Conservation (phyloP, 2,113 vertebrate genomes). For the Xiphophorus couchianus region DNA sequence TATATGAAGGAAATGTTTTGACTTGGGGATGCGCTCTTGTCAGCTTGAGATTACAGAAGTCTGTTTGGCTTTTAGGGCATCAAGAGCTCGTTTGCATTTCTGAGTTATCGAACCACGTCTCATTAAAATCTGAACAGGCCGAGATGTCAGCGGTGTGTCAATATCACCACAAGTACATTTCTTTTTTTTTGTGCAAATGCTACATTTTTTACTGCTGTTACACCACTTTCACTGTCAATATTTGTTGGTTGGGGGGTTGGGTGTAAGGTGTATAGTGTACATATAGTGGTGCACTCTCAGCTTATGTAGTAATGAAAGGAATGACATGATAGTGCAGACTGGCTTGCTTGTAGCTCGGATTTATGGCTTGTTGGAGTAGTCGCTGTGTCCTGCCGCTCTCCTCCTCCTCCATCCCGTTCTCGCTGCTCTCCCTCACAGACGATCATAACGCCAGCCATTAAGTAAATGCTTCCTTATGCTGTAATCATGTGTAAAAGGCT, state of each 20-base stretch:
- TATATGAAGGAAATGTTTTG: conserved; percentile 64
- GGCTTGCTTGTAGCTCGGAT: conserved; percentile 60
- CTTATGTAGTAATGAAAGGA: conserved; percentile 68
- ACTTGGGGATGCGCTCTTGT: conserved; percentile 58
- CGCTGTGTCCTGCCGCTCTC: conserved; percentile 47
- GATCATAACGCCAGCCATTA: conserved; percentile 73
- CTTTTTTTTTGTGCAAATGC: conserved; percentile 29
- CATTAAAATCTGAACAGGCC: conserved; percentile 71
- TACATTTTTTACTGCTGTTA: conserved; percentile 60
- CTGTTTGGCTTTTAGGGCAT: conserved; percentile 64
- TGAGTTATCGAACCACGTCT: conserved; percentile 72
- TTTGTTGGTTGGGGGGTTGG: conserved; percentile 35
- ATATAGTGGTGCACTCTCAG: conserved; percentile 47
- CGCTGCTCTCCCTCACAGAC: conserved; percentile 43
- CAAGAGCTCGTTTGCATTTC: conserved; percentile 72
- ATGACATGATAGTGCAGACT: conserved; percentile 57
- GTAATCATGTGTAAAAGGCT: conserved; percentile 84
- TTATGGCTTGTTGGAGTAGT: conserved; percentile 67
- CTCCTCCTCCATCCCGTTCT: conserved; percentile 50
- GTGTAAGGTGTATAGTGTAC: conserved; percentile 18
- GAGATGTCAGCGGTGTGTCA: conserved; percentile 64
- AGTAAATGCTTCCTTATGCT: conserved; percentile 82
- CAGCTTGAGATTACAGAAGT: conserved; percentile 61
- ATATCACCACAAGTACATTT: conserved; percentile 56
- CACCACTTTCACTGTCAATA: conserved; percentile 45